Evolutionary conservation across 2,888 invertebrate genomes (phyloP), one percentile per base, ranked within the genome.

Genomic region (Phyto melanocephala): DNA sequence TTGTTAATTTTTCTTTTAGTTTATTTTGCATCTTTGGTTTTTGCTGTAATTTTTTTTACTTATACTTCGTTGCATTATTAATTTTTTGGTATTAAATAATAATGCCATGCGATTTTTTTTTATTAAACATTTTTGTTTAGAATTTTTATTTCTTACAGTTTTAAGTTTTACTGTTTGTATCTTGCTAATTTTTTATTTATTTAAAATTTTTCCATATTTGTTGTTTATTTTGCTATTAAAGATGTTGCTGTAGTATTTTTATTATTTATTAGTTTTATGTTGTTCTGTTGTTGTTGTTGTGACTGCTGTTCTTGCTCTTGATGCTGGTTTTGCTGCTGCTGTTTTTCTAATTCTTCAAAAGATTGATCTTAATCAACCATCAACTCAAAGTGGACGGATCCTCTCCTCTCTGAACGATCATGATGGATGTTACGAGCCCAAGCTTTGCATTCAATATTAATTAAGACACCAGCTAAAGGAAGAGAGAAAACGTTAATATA

Each of bases 341-440:
- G 68, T 68, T 54, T 74, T 78, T 62, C 79, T 81, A 63, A 33
- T 67, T 83, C 84, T 81, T 81, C 67, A 60, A 45, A 63, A 58
- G 75, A 71, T 81, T 81, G 83, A 65, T 87, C 89, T 94, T 95
- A 95, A 92, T 98, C 98, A 91, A 98, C 94, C 95, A 98, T 95
- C 92, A 98, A 93, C 93, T 98, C 98, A 93, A 98, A 97, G 93
- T 98, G 97, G 88, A 98, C 97, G 88, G 96, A 96, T 88, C 98
- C 98, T 90, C 96, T 95, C 92, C 96, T 94, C 91, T 97, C 96
- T 91, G 94, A 94, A 90, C 96, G 95, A 92, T 98, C 95, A 92
- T 97, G 97, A 86, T 93, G 90, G 89, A 97, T 96, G 92, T 97
- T 97, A 91, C 94, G 94, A 87, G 97, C 97, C 97, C 97, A 97